These are phyloP conservation scores for Tinea pellionella DNA, from an alignment of 2,888 invertebrate species.

Conservation along the genomic window DNA sequence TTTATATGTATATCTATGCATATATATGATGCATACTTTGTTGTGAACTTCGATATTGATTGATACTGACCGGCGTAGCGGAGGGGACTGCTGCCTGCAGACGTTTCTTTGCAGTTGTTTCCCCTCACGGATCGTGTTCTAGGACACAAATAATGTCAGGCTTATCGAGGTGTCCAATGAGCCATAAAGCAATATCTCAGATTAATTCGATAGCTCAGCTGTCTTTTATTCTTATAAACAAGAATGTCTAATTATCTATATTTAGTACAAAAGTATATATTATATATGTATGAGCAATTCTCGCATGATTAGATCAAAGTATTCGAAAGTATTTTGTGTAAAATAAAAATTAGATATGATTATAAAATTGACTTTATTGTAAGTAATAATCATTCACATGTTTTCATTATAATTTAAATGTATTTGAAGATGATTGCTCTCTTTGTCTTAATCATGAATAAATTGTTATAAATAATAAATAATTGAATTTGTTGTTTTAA, in stretches of 20 bases:
- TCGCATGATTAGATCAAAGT: not conserved
- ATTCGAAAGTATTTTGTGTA: not conserved
- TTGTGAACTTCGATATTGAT: not conserved
- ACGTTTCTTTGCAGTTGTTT: too few relatives aligned
- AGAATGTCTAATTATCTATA: not conserved
- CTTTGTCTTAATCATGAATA: constrained; percentile 60
- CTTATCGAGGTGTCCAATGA: not conserved
- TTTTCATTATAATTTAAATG: constrained; percentile 39
- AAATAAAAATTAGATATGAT: not conserved
- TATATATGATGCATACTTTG: not conserved
- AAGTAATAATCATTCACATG: constrained; percentile 14
- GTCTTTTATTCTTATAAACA: not conserved
- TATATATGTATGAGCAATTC: not conserved
- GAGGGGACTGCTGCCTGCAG: too few relatives aligned
- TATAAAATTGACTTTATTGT: constrained; percentile 38
- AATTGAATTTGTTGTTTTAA: not conserved
- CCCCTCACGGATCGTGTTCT: too few relatives aligned
- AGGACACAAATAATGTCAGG: not conserved
- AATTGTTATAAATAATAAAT: constrained; percentile 61
- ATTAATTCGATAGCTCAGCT: not conserved
- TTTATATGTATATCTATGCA: not conserved
- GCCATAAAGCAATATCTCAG: not conserved
- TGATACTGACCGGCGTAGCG: too few relatives aligned
- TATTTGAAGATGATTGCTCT: constrained; percentile 58
- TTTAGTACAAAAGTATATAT: constrained; percentile 1